A percentile compares a stretch with the other conserved stretches of the same genome.
Evolutionary conservation across 1,140 invertebrate genomes (phyloP).

Genomic region (Rhyzopertha dominica): DNA sequence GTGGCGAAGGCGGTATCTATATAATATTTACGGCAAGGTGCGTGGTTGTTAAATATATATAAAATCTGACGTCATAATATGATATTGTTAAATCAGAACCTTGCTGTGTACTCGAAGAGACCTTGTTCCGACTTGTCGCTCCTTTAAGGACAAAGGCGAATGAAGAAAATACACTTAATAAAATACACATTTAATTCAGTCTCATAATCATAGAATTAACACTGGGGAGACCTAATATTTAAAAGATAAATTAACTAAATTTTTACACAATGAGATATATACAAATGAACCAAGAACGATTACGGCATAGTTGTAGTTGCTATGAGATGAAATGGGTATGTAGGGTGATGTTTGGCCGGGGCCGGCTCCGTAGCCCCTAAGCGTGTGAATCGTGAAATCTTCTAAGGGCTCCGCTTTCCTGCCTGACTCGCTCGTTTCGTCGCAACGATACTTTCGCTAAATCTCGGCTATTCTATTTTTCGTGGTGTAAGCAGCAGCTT

Average conservation of each 20-base stretch:
- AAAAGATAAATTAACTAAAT: conserved; percentile 39
- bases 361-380: conserved; percentile 2
- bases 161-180: conserved; percentile 24
- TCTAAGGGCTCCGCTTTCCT: conserved; percentile 9
- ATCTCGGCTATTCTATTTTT: conserved; percentile 15
- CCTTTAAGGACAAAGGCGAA: background rate
- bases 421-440: conserved; percentile 3
- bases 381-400: conserved; percentile 3
- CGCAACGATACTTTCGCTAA: conserved; percentile 2
- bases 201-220: conserved; percentile 41
- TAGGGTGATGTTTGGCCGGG: conserved; percentile 27
- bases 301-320: conserved; percentile 24
- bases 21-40: conserved; percentile 11
- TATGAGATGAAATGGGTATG: conserved; percentile 14
- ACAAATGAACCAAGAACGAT: conserved; percentile 33
- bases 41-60: background rate
- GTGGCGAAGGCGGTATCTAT: conserved; percentile 14
- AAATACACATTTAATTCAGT: conserved; percentile 44
- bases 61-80: conserved; percentile 5
- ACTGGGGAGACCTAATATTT: conserved; percentile 35
- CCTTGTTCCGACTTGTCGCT: conserved; percentile 18
- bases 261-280: conserved; percentile 38
- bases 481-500: conserved; percentile 53
- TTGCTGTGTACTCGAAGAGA: conserved; percentile 23
- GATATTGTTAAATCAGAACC: conserved; percentile 23